phyloP scores from a whole-genome alignment of 2,888 invertebrate genomes.

The Pterostichus niger region DNA sequence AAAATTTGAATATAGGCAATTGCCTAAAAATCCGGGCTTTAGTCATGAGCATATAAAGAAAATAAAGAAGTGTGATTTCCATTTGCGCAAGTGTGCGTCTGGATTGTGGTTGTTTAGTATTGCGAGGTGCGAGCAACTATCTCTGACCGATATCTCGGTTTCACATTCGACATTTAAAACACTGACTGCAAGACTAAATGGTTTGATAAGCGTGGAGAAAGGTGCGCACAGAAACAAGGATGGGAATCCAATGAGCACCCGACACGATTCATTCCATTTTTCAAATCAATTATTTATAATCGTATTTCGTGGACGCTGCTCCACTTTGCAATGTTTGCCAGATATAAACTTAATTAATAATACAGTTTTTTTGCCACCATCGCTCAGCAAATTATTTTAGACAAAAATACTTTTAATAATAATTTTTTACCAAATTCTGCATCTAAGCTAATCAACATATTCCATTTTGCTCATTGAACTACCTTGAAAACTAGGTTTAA shows the following conservation, averaged over 20 bases:
- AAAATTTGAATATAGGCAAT: too few relatives aligned
- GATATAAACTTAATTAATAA: too few relatives aligned
- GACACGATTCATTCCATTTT: conserved; percentile 41
- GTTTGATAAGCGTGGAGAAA: conserved; percentile 56
- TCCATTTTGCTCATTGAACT: too few relatives aligned
- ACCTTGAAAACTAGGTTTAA: too few relatives aligned
- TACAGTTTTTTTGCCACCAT: too few relatives aligned
- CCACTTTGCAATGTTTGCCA: neutral
- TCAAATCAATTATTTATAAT: conserved; percentile 40
- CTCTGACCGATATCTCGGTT: conserved; percentile 59
- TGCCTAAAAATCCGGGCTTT: too few relatives aligned
- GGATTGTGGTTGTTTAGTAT: neutral
- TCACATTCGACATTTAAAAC: conserved; percentile 64
- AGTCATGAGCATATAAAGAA: too few relatives aligned
- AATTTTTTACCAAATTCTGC: too few relatives aligned
- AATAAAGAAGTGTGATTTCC: too few relatives aligned
- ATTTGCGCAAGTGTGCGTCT: neutral
- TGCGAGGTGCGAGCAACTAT: conserved; percentile 52
- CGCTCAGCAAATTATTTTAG: too few relatives aligned
- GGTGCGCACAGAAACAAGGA: conserved; percentile 46
- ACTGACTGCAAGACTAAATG: conserved; percentile 43
- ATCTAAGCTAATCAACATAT: too few relatives aligned
- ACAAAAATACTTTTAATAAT: neutral
- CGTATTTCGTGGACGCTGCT: neutral
- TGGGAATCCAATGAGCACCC: conserved; percentile 17